Base-by-base conservation (phyloP, 2,888 invertebrate species). In the Drosophila neotestacea region DNA sequence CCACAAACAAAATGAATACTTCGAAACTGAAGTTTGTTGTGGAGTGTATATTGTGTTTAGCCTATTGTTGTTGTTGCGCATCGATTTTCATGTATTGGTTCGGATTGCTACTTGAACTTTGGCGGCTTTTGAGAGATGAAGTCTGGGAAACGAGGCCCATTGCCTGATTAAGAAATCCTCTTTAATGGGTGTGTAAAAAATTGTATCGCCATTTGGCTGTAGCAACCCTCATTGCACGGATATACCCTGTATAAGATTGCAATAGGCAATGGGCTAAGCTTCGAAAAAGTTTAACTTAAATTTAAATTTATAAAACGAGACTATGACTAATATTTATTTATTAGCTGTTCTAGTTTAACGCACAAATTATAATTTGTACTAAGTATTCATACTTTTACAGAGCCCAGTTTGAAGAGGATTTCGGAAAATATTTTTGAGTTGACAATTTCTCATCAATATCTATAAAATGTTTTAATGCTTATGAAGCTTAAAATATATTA, bases 71-170 rank as follows among this genome's bases (percentile, higher is more conserved):
- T 81, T 84, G 71, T 66, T 60, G 52, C 22, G 46, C 80, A 74
- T 79, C 69, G 74, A 74, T 76, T 70, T 80, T 72, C 71, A 73
- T 75, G 76, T 79, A 79, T 88, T 70, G 75, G 51, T 63, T 70
- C 10, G 41, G 46, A 11, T 46, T 61, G 79, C 70, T 66, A 75
- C 76, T 77, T 79, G 77, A 77, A 78, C 76, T 73, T 62, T 69
- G 69, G 16, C 62, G 42, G 68, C 30, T 32, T 42, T 16, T 41
- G 48, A 48, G 28, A 9, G 47, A 16, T 11, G 4, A 5, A 36
- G 54, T 36, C n/a, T 36, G 48, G 7, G 41, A 50, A 63, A 27
- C 41, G 48, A 38, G 44, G 44, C 66, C 63, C 73, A 74, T 74
- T 79, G 75, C 76, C 76, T 77, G 76, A 77, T 77, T 77, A 85